Evolutionary conservation across 2,797 vertebrate genomes (phyloP), one percentile per base, ranked within the genome.

Genomic region (Acomys russatus): DNA sequence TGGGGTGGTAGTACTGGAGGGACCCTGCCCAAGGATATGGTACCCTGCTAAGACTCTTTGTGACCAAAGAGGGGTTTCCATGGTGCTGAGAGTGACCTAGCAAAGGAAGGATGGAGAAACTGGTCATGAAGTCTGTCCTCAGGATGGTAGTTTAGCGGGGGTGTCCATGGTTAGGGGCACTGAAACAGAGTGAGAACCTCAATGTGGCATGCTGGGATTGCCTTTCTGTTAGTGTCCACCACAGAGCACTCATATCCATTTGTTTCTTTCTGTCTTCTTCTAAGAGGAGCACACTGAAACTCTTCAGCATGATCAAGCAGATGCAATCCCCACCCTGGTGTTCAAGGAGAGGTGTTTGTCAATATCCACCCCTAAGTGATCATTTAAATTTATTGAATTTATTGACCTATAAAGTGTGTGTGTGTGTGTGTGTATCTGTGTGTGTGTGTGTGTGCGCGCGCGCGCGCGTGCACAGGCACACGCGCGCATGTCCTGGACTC

Each of bases 51-150:
- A 12, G 15, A 59, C 56, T n/a, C 71, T 61, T 85, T 66, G 59
- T 93, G 66, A 93, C 83, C 61, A 79, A 88, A 84, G 18, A 83
- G 94, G 14, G 1, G n/a, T 80, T 93, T 91, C 66, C 78, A 89
- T 77, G 78, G 14, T 23, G 23, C 33, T 38, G 20, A 64, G 90
- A 59, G 64, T 96, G 94, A 96, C 71, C 38, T 84, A 95, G 79
- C 64, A 94, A 63, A 84, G 56, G 56, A 74, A 20, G 78, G 64
- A 84, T 51, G 51, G 44, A 25, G 74, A 80, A 78, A 95, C 5
- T 56, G 74, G 22, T 86, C 74, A 85, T 74, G 74, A 92, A 78
- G 11, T 28, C 70, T 64, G 83, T 30, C 30, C 15, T 74, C 30
- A 33, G 66, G 56, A 54, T 70, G 17, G 23, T 74, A 15, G 35